Percentiles rank a stretch among this genome's conserved stretches.
These are phyloP conservation scores for Proctacanthus coquilletti DNA, from an alignment of 1,140 invertebrate genomes.

Conservation along the genomic window DNA sequence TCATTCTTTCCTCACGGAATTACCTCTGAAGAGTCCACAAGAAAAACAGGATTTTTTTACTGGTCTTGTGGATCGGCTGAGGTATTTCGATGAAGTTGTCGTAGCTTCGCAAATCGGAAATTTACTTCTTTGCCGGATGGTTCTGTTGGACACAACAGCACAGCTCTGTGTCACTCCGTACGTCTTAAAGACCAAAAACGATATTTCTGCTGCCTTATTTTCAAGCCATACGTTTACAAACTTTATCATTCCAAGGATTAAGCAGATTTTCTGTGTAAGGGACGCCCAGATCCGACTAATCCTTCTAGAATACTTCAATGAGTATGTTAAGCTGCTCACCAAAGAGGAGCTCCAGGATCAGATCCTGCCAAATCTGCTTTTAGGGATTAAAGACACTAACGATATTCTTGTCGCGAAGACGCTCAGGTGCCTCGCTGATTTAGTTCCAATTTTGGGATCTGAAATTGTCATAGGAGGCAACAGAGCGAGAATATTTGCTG, in stretches of 20 bases:
- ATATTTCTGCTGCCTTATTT: slow-evolving; percentile 36
- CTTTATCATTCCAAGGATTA: slow-evolving; percentile 51
- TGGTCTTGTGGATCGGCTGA: slow-evolving; percentile 45
- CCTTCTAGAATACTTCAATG: slow-evolving; percentile 52
- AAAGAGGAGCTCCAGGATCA: slow-evolving; percentile 49
- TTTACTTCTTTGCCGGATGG: slow-evolving; percentile 62
- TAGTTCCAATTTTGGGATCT: slow-evolving; percentile 62
- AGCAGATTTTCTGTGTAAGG: slow-evolving; percentile 60
- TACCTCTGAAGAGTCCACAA: slow-evolving; percentile 56
- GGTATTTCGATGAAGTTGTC: slow-evolving; percentile 54
- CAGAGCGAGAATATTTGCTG: slow-evolving; percentile 61
- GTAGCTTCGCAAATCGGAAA: slow-evolving; percentile 61
- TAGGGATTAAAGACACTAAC: slow-evolving; percentile 69
- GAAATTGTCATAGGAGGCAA: slow-evolving; percentile 60
- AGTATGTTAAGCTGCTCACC: slow-evolving; percentile 50
- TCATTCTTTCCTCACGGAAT: slow-evolving; percentile 61
- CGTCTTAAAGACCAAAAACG: slow-evolving; percentile 52
- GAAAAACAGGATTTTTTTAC: slow-evolving; percentile 65
- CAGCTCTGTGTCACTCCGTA: slow-evolving; percentile 55
- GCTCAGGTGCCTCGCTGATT: slow-evolving; percentile 56
- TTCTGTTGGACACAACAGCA: slow-evolving; percentile 62
- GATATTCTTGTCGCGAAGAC: slow-evolving; percentile 65
- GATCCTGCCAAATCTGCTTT: slow-evolving; percentile 58
- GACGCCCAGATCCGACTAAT: slow-evolving; percentile 57
- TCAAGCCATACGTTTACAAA: slow-evolving; percentile 45